Percentiles rank a stretch among this genome's conserved stretches.
Conservation (phyloP, 2,888 invertebrate genomes). For the Eilema sororculum region DNA sequence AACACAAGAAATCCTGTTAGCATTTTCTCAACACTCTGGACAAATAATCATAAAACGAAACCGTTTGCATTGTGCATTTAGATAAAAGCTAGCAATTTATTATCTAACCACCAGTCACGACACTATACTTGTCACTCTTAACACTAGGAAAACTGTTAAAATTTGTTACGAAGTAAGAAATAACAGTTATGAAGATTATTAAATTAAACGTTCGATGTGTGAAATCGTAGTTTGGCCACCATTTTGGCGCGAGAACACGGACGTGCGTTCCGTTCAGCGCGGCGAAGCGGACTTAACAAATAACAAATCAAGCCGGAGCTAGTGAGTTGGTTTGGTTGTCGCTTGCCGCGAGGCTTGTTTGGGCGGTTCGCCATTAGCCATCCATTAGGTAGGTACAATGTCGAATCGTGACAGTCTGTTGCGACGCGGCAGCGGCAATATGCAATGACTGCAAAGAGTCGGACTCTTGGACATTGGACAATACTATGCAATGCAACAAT, state of each 20-base stretch:
- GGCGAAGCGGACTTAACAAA: conserved; percentile 63
- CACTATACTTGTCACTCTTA: conserved; percentile 61
- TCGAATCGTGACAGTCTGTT: conserved; percentile 35
- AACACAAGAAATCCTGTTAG: conserved; percentile 76
- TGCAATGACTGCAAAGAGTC: conserved; percentile 18
- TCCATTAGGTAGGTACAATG: too few relatives aligned
- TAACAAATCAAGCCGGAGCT: conserved; percentile 24
- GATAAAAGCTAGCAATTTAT: conserved; percentile 57
- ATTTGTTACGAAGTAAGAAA: conserved; percentile 60
- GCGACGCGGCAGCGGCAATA: conserved; percentile 55
- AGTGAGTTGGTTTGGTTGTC: conserved; percentile 32
- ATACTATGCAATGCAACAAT: background rate
- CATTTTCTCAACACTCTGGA: conserved; percentile 78
- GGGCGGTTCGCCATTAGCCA: conserved; percentile 32
- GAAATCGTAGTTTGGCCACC: conserved; percentile 59
- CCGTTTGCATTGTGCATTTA: conserved; percentile 76
- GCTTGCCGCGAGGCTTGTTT: conserved; percentile 49
- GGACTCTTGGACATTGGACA: background rate
- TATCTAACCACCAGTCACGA: conserved; percentile 63
- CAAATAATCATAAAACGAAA: conserved; percentile 70
- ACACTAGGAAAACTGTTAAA: conserved; percentile 65
- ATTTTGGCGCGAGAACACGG: conserved; percentile 64
- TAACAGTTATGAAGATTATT: conserved; percentile 58
- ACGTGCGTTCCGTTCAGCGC: conserved; percentile 64
- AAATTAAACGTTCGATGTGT: conserved; percentile 48